Base-by-base conservation (phyloP, 2,113 vertebrate genomes). In the Xenopus laevis region DNA sequence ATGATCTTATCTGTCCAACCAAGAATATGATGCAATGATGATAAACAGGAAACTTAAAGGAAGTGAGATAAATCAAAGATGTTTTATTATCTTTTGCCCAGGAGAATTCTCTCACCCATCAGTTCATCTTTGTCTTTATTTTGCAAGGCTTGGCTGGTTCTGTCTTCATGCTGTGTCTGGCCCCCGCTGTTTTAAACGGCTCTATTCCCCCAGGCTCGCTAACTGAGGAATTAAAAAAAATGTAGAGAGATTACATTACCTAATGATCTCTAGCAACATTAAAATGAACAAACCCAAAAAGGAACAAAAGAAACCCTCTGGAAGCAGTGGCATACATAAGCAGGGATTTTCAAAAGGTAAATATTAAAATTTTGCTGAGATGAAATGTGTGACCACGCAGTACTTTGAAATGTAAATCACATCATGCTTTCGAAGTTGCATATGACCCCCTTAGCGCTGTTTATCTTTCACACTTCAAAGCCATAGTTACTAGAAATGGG, bases 11-110 rank as follows among this genome's bases (percentile, higher is more conserved):
- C 91, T 87, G 78, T 91, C 90, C 80, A 91, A 88, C 91, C 92
- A 93, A 77, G 92, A 85, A 65, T 82, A 81, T 3, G 67, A 81
- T 74, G 88, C 87, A 93, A 94, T 93, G 86, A 82, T 86, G 82
- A 50, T 45, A 45, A 63, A 44, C 13, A 53, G n/a, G 47, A 63
- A 27, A n/a, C 23, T 9, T 53, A 23, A 18, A 13, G 60, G 46
- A 2, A 69, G 27, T 9, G 7, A 18, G 47, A 69, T 21, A 13
- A 53, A 27, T 57, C 21, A n/a, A 21, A 63, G 27, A 52, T 33
- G 33, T 27, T 55, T 44, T 70, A 33, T 57, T 55, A 57, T 50
- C 18, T 33, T 18, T 46, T 79, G 59, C 65, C 64, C 13, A 23
- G 65, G 21, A 77, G 82, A 71, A 78, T 33, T 71, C 30, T 68